These are phyloP conservation scores for Tenrec ecaudatus DNA, from an alignment of 2,113 vertebrate species.

Conservation along the genomic window DNA sequence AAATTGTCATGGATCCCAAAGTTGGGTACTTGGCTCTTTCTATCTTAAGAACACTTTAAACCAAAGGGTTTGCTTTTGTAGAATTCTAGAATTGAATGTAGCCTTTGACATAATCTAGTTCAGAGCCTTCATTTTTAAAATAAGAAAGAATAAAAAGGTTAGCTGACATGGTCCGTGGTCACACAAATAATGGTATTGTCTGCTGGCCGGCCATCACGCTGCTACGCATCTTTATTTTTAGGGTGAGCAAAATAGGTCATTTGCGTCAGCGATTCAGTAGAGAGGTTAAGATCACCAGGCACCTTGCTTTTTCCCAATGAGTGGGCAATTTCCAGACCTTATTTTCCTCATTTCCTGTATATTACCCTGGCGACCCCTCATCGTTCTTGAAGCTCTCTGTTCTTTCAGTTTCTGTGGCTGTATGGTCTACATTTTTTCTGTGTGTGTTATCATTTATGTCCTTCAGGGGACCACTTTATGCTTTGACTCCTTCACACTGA, in stretches of 20 bases:
- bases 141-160: constrained; percentile 72
- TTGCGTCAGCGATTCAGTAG: constrained; percentile 45
- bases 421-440: neutral
- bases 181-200: constrained; percentile 69
- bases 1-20: constrained; percentile 50
- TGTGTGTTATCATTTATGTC: neutral
- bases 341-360: neutral
- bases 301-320: constrained; percentile 46
- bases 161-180: constrained; percentile 52
- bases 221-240: constrained; percentile 76
- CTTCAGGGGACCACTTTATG: neutral
- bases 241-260: constrained; percentile 72
- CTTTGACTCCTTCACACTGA: neutral
- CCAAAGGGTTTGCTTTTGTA: constrained; percentile 70
- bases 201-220: constrained; percentile 23
- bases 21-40: constrained; percentile 40
- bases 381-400: neutral
- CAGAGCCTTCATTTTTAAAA: constrained; percentile 62
- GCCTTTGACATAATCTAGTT: constrained; percentile 67
- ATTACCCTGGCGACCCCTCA: neutral
- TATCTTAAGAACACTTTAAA: constrained; percentile 75
- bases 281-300: constrained; percentile 27
- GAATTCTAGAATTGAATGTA: constrained; percentile 66
- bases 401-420: neutral
- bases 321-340: constrained; percentile 28